Conservation (phyloP, 2,797 vertebrate genomes). For the Thripadectes ignobilis region DNA sequence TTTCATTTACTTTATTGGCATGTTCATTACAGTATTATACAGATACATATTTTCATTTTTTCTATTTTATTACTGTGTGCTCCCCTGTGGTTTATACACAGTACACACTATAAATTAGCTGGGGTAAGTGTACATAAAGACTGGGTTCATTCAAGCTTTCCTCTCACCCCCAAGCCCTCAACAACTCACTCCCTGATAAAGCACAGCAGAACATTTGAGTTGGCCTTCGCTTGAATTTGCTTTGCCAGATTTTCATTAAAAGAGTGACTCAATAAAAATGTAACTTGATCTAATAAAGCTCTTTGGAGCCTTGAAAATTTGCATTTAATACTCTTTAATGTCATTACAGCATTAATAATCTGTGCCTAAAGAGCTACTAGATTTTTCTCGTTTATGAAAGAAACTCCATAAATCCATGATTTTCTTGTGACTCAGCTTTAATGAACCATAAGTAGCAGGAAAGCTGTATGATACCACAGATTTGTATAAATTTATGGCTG, state of each 20-base stretch:
- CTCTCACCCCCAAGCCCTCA: not conserved
- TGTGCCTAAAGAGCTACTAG: constrained; percentile 69
- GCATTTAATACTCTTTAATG: constrained; percentile 74
- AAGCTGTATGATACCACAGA: not conserved
- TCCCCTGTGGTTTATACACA: not conserved
- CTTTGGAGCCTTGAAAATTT: constrained; percentile 72
- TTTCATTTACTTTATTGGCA: not conserved
- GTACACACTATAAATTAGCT: not conserved
- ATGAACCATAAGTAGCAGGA: constrained; percentile 15
- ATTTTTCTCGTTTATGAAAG: constrained; percentile 62
- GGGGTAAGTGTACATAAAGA: not conserved
- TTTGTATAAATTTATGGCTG: constrained; percentile 15
- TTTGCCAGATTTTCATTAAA: constrained; percentile 71
- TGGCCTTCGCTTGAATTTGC: constrained; percentile 55
- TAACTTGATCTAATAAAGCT: constrained; percentile 68
- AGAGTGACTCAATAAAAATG: constrained; percentile 70
- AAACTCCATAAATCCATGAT: constrained; percentile 42
- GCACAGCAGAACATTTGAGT: constrained; percentile 56
- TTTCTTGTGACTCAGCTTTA: constrained; percentile 39
- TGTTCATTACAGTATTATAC: not conserved
- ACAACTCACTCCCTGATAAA: constrained; percentile 33
- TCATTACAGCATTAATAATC: constrained; percentile 75
- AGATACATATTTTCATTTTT: not conserved
- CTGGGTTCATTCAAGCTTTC: not conserved
- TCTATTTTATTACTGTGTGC: not conserved